Evolutionary conservation across 2,888 invertebrate species (phyloP).

Genomic region (Flexamia atlantica): DNA sequence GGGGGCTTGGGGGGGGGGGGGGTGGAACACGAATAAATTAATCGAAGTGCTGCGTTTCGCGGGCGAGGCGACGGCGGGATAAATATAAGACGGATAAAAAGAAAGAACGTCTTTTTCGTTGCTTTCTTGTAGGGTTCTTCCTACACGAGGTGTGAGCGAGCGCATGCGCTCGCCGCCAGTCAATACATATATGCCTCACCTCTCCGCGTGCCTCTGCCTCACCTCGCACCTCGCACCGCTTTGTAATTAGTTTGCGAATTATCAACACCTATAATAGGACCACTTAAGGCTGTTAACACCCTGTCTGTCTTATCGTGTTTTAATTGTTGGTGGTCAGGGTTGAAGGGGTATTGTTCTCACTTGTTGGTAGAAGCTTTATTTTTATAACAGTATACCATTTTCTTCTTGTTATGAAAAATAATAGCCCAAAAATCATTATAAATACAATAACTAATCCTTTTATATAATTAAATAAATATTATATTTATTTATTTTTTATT

Average conservation of each 20-base stretch:
- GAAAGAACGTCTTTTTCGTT: constrained; percentile 57
- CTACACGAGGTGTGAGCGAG: constrained; percentile 36
- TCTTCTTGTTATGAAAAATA: too few species aligned
- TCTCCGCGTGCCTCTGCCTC: not conserved
- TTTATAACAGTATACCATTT: too few species aligned
- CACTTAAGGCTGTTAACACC: constrained; percentile 8
- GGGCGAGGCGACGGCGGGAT: constrained; percentile 44
- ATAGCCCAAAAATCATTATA: too few species aligned
- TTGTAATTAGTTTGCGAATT: not conserved
- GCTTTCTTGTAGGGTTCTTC: constrained; percentile 54
- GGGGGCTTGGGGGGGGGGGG: constrained; percentile 3
- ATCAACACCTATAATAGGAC: not conserved
- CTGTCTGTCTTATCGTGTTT: too few species aligned
- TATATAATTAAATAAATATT: too few species aligned
- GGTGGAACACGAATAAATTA: constrained; percentile 53
- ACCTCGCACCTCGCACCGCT: not conserved
- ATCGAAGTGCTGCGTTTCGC: constrained; percentile 51
- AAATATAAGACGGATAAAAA: constrained; percentile 60
- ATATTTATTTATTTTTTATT: too few species aligned
- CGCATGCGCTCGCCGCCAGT: constrained; percentile 51
- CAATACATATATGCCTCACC: constrained; percentile 59
- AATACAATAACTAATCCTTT: too few species aligned
- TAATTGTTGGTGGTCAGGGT: too few species aligned
- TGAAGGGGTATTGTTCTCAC: too few species aligned
- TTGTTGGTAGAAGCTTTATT: too few species aligned